Percentiles rank a stretch among this genome's conserved stretches.
phyloP scores from a whole-genome alignment of 2,888 invertebrate species.

The Ariolimax columbianus region DNA sequence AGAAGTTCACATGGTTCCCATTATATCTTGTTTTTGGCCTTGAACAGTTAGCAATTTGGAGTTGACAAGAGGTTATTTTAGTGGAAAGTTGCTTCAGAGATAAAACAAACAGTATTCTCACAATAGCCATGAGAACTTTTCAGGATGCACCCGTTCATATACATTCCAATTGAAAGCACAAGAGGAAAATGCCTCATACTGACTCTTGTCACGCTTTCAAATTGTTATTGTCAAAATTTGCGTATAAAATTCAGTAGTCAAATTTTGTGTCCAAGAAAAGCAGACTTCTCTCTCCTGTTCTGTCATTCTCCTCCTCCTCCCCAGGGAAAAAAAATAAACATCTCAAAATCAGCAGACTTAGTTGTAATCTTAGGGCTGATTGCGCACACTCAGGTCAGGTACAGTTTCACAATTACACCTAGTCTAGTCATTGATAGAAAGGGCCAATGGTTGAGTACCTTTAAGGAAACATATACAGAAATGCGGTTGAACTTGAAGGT shows the following conservation, averaged over 20 bases:
- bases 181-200: slow-evolving; percentile 9
- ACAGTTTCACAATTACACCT: not conserved
- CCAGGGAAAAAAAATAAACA: not conserved
- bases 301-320: not conserved
- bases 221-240: slow-evolving; percentile 45
- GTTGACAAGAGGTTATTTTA: slow-evolving; percentile 42
- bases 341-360: slow-evolving; percentile 3
- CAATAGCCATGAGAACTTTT: slow-evolving; percentile 45
- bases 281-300: slow-evolving; percentile 23
- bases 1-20: slow-evolving; percentile 55
- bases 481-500: not conserved
- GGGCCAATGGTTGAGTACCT: too few relatives aligned
- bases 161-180: slow-evolving; percentile 13
- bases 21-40: slow-evolving; percentile 33
- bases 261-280: slow-evolving; percentile 23
- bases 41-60: slow-evolving; percentile 46
- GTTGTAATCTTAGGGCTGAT: not conserved
- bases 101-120: not conserved
- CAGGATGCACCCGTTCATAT: slow-evolving; percentile 39
- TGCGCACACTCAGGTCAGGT: not conserved
- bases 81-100: not conserved
- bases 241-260: slow-evolving; percentile 9
- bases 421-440: not conserved
- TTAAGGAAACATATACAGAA: not conserved
- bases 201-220: slow-evolving; percentile 48